Evolutionary conservation across 2,888 invertebrate genomes (phyloP).

Genomic region (Cotesia congregata): DNA sequence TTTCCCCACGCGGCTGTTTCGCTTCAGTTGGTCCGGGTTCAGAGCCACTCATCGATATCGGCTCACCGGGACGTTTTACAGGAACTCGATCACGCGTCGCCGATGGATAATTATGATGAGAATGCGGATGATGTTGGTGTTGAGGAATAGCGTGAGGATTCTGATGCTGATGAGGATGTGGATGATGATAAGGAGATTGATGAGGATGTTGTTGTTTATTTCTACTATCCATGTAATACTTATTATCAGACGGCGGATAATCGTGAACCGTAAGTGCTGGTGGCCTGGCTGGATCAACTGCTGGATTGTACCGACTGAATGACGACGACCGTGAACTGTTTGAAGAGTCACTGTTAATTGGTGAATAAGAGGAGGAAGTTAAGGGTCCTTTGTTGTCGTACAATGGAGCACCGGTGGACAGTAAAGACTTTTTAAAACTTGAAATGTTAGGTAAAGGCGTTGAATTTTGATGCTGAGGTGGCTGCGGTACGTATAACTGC

Average conservation of each 20-base stretch:
- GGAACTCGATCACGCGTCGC: conserved; percentile 58
- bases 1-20: conserved; percentile 72
- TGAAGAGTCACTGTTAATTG: conserved; percentile 31
- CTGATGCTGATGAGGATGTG: background rate
- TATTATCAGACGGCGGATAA: conserved; percentile 58
- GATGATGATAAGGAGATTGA: background rate
- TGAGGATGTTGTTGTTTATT: conserved; percentile 45
- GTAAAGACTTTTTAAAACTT: conserved; percentile 63
- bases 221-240: conserved; percentile 58
- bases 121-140: conserved; percentile 13
- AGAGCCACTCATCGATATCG: conserved; percentile 61
- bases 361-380: conserved; percentile 45
- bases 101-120: conserved; percentile 6
- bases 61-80: conserved; percentile 65
- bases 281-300: conserved; percentile 53
- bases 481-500: conserved; percentile 50
- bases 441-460: conserved; percentile 63
- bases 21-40: conserved; percentile 56
- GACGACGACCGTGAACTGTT: background rate
- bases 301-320: conserved; percentile 48
- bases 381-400: conserved; percentile 35
- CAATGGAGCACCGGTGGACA: conserved; percentile 49
- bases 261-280: conserved; percentile 56
- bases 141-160: conserved; percentile 11
- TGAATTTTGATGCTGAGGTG: conserved; percentile 50